Conservation (phyloP, 2,113 vertebrate species). For the Axis porcinus region DNA sequence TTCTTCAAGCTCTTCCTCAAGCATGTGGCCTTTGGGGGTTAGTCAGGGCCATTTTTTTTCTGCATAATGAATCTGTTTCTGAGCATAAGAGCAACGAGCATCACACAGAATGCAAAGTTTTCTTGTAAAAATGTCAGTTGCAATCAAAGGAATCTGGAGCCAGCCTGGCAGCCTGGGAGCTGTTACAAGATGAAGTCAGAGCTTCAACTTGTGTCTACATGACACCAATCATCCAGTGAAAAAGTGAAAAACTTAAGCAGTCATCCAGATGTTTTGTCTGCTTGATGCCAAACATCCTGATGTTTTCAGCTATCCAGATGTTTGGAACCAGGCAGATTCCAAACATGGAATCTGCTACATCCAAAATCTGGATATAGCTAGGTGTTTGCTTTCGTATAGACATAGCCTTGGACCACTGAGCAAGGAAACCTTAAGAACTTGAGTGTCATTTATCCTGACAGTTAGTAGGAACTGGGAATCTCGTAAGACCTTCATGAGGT, state of each 20-base stretch:
- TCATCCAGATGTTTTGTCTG: slow-evolving; percentile 71
- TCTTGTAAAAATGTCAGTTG: slow-evolving; percentile 75
- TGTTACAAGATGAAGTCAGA: slow-evolving; percentile 70
- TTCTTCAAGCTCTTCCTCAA: slow-evolving; percentile 13
- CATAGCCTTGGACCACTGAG: not conserved
- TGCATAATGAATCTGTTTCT: slow-evolving; percentile 60
- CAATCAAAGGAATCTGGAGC: slow-evolving; percentile 72
- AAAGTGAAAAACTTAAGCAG: slow-evolving; percentile 73
- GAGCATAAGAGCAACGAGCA: slow-evolving; percentile 52
- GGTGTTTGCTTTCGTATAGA: slow-evolving; percentile 44
- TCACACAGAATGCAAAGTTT: slow-evolving; percentile 66
- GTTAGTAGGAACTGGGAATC: not conserved
- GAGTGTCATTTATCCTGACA: not conserved
- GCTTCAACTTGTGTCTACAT: slow-evolving; percentile 70
- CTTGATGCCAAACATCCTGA: slow-evolving; percentile 62
- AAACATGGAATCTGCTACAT: not conserved
- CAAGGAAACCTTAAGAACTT: not conserved
- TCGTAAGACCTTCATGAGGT: not conserved
- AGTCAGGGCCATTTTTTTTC: not conserved
- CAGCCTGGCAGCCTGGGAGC: slow-evolving; percentile 65
- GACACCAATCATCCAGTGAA: slow-evolving; percentile 73
- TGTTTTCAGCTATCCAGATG: slow-evolving; percentile 64
- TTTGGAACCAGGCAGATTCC: slow-evolving; percentile 43
- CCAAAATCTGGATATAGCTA: slow-evolving; percentile 52
- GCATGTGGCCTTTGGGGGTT: not conserved